Evolutionary conservation across 2,797 vertebrate species (phyloP), one percentile per base, ranked within the genome.

Genomic region (Eptatretus atami): DNA sequence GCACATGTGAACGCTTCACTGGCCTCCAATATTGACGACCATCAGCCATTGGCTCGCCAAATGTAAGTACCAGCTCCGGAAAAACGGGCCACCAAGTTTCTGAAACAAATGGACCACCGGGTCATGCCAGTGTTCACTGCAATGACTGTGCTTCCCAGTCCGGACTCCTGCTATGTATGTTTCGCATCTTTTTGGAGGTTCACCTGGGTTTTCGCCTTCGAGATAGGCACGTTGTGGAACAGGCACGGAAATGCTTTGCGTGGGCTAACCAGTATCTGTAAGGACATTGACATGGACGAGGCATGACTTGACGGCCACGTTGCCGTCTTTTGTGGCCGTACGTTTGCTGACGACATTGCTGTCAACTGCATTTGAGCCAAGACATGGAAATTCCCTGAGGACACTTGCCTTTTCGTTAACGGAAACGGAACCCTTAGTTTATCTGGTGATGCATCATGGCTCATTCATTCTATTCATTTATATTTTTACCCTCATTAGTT

Each of bases 31-130:
- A 93, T n/a, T 98, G 90, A 98, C 90, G 74, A 94, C 90, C 73
- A 98, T 98, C 77, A 94, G 87, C 74, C 90, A 98, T 80, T 98
- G 90, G 90, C 79, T 98, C 79, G 90, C 90, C 77, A n/a, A 98
- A 98, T 71, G 90, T 98, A 98, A 98, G 75, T 98, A 98, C 76
- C 90, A 98, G 74, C 78, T 98, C 73, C 80, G n/a, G 92, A 74
- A 81, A 87, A 80, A 98, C 90, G 79, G 90, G 90, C 67, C 71
- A 98, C 90, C 69, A 98, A 98, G 71, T 95, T 98, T 79, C 80
- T 98, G 69, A 98, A 98, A 78, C 95, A 90, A 74, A 81, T 98
- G 65, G 90, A 98, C n/a, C 76, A 84, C n/a, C 86, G 63, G 84
- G 86, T 67, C 88, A 98, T n/a, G 70, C 88, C 88, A 70, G 76